Evolutionary conservation across 1,140 invertebrate genomes (phyloP).

Genomic region (Leguminivora glycinivorella): DNA sequence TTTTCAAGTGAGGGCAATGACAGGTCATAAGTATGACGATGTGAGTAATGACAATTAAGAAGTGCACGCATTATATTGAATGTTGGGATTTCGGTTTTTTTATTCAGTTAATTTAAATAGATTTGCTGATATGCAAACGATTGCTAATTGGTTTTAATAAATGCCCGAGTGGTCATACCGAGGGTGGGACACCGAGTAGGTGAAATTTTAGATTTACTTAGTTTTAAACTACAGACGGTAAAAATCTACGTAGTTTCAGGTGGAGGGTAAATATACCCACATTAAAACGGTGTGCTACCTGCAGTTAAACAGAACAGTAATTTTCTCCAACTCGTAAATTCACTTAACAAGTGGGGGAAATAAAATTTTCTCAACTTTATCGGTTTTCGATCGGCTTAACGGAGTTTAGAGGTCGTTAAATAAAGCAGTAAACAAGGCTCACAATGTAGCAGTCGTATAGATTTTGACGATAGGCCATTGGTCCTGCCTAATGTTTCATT

Average conservation of each 20-base stretch:
- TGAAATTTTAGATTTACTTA: too few relatives aligned
- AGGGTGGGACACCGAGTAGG: too few relatives aligned
- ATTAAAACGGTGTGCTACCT: neutral
- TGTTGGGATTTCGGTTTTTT: too few relatives aligned
- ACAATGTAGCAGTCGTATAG: neutral
- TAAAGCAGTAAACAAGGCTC: neutral
- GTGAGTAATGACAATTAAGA: too few relatives aligned
- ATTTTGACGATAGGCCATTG: neutral
- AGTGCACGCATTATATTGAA: too few relatives aligned
- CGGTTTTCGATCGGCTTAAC: neutral
- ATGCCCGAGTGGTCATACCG: too few relatives aligned
- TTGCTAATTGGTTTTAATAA: too few relatives aligned
- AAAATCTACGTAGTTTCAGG: neutral
- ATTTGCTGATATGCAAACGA: too few relatives aligned
- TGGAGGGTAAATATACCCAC: neutral
- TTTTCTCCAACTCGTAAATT: neutral
- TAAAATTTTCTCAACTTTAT: neutral
- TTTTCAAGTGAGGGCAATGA: too few relatives aligned
- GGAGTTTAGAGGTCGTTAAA: neutral
- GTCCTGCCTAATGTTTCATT: neutral
- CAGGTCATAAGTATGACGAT: too few relatives aligned
- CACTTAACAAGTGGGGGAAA: neutral
- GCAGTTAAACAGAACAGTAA: neutral
- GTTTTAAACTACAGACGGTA: too few relatives aligned
- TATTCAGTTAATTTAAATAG: too few relatives aligned